Evolutionary conservation across 2,797 vertebrate genomes (phyloP).

Genomic region (Perodicticus potto): DNA sequence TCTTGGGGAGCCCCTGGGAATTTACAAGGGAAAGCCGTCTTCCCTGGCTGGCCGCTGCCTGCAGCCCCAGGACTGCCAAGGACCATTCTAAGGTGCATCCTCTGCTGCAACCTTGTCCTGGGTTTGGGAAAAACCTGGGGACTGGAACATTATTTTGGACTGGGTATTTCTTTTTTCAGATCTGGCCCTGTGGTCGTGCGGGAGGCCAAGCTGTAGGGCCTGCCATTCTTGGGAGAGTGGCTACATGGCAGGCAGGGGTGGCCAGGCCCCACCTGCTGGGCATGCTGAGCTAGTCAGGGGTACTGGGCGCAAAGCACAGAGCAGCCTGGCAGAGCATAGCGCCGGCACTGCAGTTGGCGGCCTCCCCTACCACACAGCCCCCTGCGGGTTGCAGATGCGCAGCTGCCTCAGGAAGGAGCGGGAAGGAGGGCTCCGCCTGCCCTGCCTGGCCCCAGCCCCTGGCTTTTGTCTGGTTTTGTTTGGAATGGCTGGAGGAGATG

Average conservation of each 20-base stretch:
- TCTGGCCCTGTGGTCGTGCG: neutral
- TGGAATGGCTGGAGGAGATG: neutral
- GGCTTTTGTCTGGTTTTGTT: neutral
- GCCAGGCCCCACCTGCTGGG: neutral
- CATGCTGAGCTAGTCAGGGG: neutral
- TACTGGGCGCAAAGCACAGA: slow-evolving; percentile 52
- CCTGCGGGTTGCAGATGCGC: slow-evolving; percentile 56
- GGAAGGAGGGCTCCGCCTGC: slow-evolving; percentile 8
- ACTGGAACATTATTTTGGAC: neutral
- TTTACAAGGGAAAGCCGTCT: neutral
- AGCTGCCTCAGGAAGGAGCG: neutral
- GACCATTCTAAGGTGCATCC: neutral
- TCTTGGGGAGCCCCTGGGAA: neutral
- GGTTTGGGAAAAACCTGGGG: neutral
- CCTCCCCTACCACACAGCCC: neutral
- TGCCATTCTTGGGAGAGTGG: neutral
- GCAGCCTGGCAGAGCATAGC: neutral
- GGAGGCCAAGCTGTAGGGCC: neutral
- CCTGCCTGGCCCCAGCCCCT: neutral
- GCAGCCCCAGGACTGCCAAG: slow-evolving; percentile 33
- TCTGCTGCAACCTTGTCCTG: neutral
- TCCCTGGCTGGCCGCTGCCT: neutral
- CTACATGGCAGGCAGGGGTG: too few species aligned
- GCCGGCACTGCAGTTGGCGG: slow-evolving; percentile 73
- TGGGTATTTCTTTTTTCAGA: neutral